phyloP scores from a whole-genome alignment of 2,797 vertebrate genomes.

The Alcedo quadribrachys region DNA sequence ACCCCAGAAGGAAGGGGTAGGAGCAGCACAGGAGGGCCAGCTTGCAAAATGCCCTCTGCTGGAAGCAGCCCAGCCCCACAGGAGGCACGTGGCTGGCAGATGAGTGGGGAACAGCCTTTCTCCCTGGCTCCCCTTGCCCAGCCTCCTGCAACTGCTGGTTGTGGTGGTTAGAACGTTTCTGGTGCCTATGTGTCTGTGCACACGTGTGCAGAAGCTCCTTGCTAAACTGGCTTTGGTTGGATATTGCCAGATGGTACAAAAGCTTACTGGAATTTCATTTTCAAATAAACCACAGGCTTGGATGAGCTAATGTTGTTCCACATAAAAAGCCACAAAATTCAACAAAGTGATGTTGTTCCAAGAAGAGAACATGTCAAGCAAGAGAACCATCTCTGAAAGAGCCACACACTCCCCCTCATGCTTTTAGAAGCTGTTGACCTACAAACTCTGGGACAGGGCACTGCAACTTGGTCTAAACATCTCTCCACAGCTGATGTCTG shows the following conservation, averaged over 20 bases:
- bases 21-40: accelerated
- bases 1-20: background rate
- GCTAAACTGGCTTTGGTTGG: conserved; percentile 26
- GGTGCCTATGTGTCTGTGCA: conserved; percentile 67
- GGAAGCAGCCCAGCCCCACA: background rate
- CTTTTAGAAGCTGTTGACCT: conserved; percentile 22
- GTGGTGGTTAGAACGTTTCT: conserved; percentile 14
- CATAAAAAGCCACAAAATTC: conserved; percentile 77
- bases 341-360: conserved; percentile 77
- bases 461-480: background rate
- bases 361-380: conserved; percentile 60
- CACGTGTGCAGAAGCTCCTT: conserved; percentile 66
- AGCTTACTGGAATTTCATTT: conserved; percentile 81
- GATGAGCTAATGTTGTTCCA: conserved; percentile 81
- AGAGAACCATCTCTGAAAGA: conserved; percentile 63
- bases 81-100: background rate
- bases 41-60: conserved; percentile 27
- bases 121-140: background rate
- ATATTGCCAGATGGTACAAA: conserved; percentile 76
- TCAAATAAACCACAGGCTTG: conserved; percentile 83
- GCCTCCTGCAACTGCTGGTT: background rate
- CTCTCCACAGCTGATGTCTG: conserved; percentile 18
- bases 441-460: background rate
- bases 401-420: conserved; percentile 13
- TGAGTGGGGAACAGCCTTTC: background rate